Conservation (phyloP, 2,888 invertebrate genomes). For the Volucella bombylans region DNA sequence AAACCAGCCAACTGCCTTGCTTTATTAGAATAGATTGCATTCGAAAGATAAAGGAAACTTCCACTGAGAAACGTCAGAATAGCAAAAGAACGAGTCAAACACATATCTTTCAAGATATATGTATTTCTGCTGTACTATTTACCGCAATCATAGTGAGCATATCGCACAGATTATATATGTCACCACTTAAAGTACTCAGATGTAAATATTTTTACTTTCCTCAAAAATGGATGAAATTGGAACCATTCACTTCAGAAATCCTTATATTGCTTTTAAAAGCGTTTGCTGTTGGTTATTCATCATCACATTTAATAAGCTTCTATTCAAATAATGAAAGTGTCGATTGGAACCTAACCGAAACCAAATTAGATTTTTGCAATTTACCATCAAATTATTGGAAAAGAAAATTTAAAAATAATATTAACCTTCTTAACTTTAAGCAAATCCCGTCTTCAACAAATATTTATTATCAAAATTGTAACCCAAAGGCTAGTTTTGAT, state of each 20-base stretch:
- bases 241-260: background rate
- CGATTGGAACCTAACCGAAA: conserved; percentile 25
- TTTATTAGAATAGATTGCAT: no score
- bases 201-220: conserved; percentile 3
- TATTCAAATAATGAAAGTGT: conserved; percentile 11
- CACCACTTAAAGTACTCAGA: background rate
- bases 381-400: conserved; percentile 44
- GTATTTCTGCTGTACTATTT: conserved; percentile 34
- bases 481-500: conserved; percentile 17
- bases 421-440: conserved; percentile 39
- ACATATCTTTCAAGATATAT: conserved; percentile 21
- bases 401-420: conserved; percentile 33
- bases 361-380: conserved; percentile 48
- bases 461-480: conserved; percentile 12
- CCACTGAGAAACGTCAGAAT: no score
- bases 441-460: conserved; percentile 12
- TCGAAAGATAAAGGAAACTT: no score
- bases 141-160: conserved; percentile 32
- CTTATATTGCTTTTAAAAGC: conserved; percentile 2
- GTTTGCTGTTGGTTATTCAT: background rate
- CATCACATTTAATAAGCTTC: conserved; percentile 10
- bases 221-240: background rate
- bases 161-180: conserved; percentile 23
- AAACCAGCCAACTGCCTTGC: no score
- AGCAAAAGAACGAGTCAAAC: no score